Evolutionary conservation across 2,888 invertebrate species (phyloP).

Genomic region (Mesorhabditis sp.): DNA sequence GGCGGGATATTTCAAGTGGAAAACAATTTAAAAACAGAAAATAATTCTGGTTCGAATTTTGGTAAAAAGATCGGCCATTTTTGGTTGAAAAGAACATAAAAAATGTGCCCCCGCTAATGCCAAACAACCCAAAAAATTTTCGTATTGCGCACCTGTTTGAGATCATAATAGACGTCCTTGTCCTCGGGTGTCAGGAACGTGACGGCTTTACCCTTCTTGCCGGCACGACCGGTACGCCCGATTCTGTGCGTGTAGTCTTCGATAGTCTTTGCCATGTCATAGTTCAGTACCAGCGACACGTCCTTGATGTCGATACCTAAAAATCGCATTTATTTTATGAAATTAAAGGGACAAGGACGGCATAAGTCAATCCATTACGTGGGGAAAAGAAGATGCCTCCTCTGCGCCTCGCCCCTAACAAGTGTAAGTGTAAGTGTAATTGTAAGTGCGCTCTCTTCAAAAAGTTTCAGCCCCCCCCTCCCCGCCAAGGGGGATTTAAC

Average conservation of each 20-base stretch:
- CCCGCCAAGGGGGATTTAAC: background rate
- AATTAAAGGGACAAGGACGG: background rate
- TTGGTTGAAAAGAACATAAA: background rate
- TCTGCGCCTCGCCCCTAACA: too few species aligned
- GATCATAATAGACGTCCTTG: constrained; percentile 86
- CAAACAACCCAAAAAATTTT: background rate
- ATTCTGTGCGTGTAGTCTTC: constrained; percentile 82
- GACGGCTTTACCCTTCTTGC: constrained; percentile 91
- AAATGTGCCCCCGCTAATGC: background rate
- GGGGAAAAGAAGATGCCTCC: background rate
- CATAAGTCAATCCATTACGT: background rate
- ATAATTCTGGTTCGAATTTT: constrained; percentile 1
- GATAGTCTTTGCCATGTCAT: constrained; percentile 98
- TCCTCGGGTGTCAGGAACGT: constrained; percentile 97
- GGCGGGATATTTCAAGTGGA: background rate
- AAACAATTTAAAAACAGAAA: constrained; percentile 1
- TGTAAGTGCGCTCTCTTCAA: background rate
- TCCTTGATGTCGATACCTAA: constrained; percentile 98
- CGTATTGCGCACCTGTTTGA: constrained; percentile 73
- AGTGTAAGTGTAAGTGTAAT: too few species aligned
- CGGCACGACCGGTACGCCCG: constrained; percentile 96
- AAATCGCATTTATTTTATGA: constrained; percentile 7
- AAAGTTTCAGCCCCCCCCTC: background rate
- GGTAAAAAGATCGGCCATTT: background rate
- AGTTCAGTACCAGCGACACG: constrained; percentile 96